A percentile compares a stretch with the other conserved stretches of the same genome.
phyloP scores from a whole-genome alignment of 1,140 invertebrate species.

The Ericerus pela region DNA sequence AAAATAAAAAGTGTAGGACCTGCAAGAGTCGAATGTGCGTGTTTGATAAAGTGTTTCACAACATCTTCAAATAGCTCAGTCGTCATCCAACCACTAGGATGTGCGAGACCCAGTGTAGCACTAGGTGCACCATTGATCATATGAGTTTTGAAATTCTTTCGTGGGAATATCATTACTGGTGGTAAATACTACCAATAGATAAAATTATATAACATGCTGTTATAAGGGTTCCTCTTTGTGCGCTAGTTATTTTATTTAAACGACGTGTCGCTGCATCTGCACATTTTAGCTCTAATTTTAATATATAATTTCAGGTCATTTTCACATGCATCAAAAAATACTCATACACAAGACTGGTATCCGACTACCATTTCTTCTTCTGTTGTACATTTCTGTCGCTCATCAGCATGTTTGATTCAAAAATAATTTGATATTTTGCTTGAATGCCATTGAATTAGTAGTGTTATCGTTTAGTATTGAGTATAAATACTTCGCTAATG shows the following conservation, averaged over 20 bases:
- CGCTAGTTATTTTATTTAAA: too few species aligned
- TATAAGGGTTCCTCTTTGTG: constrained; percentile 30
- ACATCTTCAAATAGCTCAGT: constrained; percentile 20
- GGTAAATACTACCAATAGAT: constrained; percentile 30
- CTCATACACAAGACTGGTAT: too few species aligned
- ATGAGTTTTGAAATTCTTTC: constrained; percentile 25
- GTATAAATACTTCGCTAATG: too few species aligned
- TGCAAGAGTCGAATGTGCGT: neutral
- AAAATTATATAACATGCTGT: constrained; percentile 27
- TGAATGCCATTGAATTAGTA: too few species aligned
- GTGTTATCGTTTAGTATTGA: too few species aligned
- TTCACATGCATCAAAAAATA: too few species aligned
- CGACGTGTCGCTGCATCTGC: constrained; percentile 27
- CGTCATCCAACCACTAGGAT: constrained; percentile 30
- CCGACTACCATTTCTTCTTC: too few species aligned
- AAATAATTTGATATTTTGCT: too few species aligned
- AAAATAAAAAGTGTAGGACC: constrained; percentile 1
- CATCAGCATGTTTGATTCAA: too few species aligned
- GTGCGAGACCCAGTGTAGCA: constrained; percentile 26
- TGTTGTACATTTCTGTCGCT: too few species aligned
- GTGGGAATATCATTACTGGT: constrained; percentile 32
- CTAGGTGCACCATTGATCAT: constrained; percentile 18
- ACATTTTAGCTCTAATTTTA: too few species aligned
- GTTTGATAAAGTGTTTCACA: constrained; percentile 25
- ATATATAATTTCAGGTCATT: too few species aligned